Evolutionary conservation across 1,140 invertebrate genomes (phyloP).

Genomic region (Schlechtendalia chinensis): DNA sequence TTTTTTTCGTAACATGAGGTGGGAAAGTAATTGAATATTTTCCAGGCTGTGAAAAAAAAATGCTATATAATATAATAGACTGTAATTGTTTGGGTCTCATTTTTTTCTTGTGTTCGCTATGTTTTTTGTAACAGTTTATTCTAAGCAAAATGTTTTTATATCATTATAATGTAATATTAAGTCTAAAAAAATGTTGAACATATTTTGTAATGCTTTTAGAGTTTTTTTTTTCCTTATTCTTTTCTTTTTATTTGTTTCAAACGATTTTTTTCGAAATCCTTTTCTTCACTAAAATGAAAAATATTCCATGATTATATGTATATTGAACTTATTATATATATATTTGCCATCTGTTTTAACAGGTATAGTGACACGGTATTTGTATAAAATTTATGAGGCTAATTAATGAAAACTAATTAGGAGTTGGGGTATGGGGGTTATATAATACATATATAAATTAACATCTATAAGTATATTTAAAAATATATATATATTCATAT

Average conservation of each 20-base stretch:
- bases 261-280: constrained; percentile 14
- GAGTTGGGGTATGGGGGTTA: constrained; percentile 21
- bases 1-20: constrained; percentile 43
- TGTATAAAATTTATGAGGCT: constrained; percentile 30
- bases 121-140: constrained; percentile 45
- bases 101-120: constrained; percentile 42
- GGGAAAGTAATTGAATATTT: constrained; percentile 46
- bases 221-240: constrained; percentile 3
- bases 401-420: too few species aligned
- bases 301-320: constrained; percentile 17
- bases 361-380: constrained; percentile 29
- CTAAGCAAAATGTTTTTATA: constrained; percentile 42
- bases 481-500: too few species aligned
- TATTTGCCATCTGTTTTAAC: constrained; percentile 12
- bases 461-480: not conserved
- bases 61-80: constrained; percentile 47
- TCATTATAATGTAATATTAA: constrained; percentile 41
- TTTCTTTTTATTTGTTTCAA: constrained; percentile 2
- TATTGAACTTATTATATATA: constrained; percentile 2
- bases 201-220: constrained; percentile 22
- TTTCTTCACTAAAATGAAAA: not conserved
- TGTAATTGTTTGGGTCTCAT: constrained; percentile 47
- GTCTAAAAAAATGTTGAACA: constrained; percentile 41
- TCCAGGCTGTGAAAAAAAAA: constrained; percentile 47
- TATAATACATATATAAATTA: not conserved